Conservation (phyloP, 1,140 invertebrate species). For the Oreohelix idahoensis region DNA sequence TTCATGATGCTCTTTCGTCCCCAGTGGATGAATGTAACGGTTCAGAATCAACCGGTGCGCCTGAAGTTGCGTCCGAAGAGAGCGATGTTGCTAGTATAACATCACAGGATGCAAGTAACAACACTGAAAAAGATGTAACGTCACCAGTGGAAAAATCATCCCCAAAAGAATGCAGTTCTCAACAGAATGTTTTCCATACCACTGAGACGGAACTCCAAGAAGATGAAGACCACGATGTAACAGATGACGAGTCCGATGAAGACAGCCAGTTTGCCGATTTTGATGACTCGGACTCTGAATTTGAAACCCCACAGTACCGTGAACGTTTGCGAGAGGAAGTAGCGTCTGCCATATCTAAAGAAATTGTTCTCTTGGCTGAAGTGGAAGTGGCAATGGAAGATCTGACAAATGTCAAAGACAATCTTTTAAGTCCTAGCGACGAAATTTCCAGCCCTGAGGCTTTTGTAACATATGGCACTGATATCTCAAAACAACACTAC, state of each 20-base stretch:
- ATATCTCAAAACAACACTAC: neutral
- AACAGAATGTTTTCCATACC: neutral
- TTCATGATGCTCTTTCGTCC: neutral
- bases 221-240: neutral
- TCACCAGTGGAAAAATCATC: neutral
- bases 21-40: neutral
- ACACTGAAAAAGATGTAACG: neutral
- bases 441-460: neutral
- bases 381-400: slow-evolving; percentile 36
- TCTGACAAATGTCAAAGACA: slow-evolving; percentile 14
- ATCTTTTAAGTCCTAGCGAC: neutral
- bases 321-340: slow-evolving; percentile 15
- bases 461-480: neutral
- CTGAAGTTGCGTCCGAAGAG: neutral
- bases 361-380: slow-evolving; percentile 31
- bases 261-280: slow-evolving; percentile 4
- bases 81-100: neutral
- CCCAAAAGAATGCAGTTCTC: neutral
- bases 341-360: slow-evolving; percentile 23
- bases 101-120: neutral
- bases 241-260: slow-evolving; percentile 7
- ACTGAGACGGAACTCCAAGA: neutral
- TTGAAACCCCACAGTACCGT: slow-evolving; percentile 14
- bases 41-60: neutral
- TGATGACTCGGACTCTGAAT: neutral